Base-by-base conservation (phyloP, 2,113 vertebrate genomes). In the Notarius quadriscutis region DNA sequence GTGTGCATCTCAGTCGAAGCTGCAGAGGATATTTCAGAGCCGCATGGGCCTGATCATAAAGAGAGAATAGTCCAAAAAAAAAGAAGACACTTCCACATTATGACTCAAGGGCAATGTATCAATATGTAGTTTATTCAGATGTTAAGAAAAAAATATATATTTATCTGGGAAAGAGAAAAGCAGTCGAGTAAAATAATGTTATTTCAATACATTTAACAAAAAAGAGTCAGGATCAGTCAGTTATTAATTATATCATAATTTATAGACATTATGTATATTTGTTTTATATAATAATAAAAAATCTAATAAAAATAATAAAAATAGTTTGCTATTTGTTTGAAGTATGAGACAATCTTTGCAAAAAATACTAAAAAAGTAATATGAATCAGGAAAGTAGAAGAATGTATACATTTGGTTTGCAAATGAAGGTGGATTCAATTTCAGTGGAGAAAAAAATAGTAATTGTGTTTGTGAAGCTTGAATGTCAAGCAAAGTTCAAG, bases 1-100 rank as follows among this genome's bases (percentile, higher is more conserved):
- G 83, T 87, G 51, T 18, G 79, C 55, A 86, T 91, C 87, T 87
- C n/a, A 81, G 84, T 30, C 22, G 65, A 78, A 90, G 48, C 74
- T 77, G 41, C 48, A 77, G 51, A 53, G 81, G 41, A 78, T 41
- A 48, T 63, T 65, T 80, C 48, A 58, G 12, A 62, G 69, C 67
- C 65, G 41, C 10, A 62, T 48, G 1, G n/a, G 34, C 15, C 57
- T 87, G 74, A 83, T 75, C 41, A 11, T 84, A 84, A 81, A 86
- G 50, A 85, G 20, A 83, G 82, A 48, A 92, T 50, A 27, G 51
- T 55, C 11, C 7, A 53, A 9, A 53, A 69, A 48, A 20, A 30
- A 60, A 62, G 1, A 3, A 12, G 67, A 8, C 58, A n/a, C 50
- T 30, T 55, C 63, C 62, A 30, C 48, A 53, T 83, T 67, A 67